These are phyloP conservation scores for Tenrec ecaudatus DNA, from an alignment of 2,113 vertebrate species.

Conservation along the genomic window DNA sequence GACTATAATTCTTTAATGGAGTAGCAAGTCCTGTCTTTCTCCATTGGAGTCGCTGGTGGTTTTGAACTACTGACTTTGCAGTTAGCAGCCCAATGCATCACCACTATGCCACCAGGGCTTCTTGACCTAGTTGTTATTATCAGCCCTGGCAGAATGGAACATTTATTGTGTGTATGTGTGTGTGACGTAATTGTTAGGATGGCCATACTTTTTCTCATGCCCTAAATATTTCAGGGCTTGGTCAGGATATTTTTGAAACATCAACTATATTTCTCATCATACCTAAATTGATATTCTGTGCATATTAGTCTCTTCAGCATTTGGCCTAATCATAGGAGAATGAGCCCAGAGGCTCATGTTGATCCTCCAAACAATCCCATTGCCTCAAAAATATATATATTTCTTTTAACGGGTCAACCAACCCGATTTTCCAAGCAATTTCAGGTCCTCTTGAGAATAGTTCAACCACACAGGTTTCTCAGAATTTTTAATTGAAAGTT, in stretches of 20 bases:
- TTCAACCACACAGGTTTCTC: background rate
- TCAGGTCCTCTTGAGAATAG: background rate
- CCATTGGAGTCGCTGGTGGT: too few species aligned
- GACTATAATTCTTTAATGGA: too few species aligned
- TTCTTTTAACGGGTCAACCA: background rate
- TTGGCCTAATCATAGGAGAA: background rate
- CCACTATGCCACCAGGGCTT: too few species aligned
- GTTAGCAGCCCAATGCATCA: too few species aligned
- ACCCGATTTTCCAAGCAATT: background rate
- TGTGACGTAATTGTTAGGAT: background rate
- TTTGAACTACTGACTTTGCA: too few species aligned
- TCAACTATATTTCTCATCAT: background rate
- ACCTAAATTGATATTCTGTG: background rate
- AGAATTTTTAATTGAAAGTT: background rate
- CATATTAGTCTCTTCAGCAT: background rate
- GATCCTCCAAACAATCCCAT: background rate
- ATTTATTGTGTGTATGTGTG: too few species aligned
- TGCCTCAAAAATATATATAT: background rate
- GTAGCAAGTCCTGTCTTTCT: too few species aligned
- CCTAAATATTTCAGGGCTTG: background rate
- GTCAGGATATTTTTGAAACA: background rate
- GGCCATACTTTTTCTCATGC: background rate
- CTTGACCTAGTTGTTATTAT: background rate
- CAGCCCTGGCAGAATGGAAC: background rate
- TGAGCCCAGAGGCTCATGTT: background rate